Conservation (phyloP, 2,888 invertebrate genomes). For the Plebejus argus region DNA sequence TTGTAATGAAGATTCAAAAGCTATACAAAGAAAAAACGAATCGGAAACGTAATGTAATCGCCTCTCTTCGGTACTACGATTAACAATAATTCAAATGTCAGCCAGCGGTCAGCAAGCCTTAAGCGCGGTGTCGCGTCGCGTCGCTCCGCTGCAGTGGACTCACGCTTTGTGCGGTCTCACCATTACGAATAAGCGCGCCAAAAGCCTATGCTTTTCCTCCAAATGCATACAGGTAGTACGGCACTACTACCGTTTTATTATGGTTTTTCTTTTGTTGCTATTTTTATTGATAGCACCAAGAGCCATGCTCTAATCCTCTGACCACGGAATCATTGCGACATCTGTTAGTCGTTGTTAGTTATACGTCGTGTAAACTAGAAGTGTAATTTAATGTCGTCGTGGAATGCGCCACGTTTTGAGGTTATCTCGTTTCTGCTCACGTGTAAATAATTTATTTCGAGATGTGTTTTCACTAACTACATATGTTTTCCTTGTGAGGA, state of each 20-base stretch:
- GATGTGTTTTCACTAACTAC: neutral
- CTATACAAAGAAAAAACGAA: too few species aligned
- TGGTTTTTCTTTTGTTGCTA: too few species aligned
- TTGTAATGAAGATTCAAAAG: too few species aligned
- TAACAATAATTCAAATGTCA: too few species aligned
- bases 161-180: neutral
- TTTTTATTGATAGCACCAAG: neutral
- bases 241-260: too few species aligned
- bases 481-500: neutral
- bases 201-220: too few species aligned
- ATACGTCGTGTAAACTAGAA: neutral
- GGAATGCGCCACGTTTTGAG: constrained; percentile 1
- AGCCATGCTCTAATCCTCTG: neutral
- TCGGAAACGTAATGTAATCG: too few species aligned
- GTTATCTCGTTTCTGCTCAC: neutral
- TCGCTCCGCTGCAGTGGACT: neutral
- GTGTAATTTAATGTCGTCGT: constrained; percentile 11
- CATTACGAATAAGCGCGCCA: too few species aligned
- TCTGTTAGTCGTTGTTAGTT: neutral
- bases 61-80: too few species aligned
- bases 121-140: too few species aligned
- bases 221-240: too few species aligned
- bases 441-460: neutral
- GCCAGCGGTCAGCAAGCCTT: too few species aligned
- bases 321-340: neutral